Evolutionary conservation across 2,888 invertebrate species (phyloP).

Genomic region (Myopa tessellatipennis): DNA sequence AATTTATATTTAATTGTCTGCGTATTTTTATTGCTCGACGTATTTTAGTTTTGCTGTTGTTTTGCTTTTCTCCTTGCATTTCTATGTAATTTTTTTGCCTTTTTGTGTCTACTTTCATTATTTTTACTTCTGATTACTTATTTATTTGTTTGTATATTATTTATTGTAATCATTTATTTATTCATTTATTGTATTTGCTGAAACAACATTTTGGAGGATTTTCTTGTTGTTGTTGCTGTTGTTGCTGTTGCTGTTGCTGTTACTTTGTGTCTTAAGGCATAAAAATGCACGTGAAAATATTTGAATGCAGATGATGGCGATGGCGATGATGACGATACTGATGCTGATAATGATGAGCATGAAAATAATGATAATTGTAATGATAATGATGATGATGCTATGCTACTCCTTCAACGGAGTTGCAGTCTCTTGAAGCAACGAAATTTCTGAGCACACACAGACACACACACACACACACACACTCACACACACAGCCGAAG

Average conservation of each 20-base stretch:
- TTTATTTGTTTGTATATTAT: too few species aligned
- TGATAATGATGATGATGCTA: too few species aligned
- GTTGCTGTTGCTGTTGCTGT: slow-evolving; percentile 4
- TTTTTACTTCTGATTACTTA: too few species aligned
- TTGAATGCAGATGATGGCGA: not conserved
- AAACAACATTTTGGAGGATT: not conserved
- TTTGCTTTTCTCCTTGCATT: too few species aligned
- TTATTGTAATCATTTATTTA: too few species aligned
- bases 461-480: not conserved
- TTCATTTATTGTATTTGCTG: not conserved
- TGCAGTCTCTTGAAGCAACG: not conserved
- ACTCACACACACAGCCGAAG: not conserved
- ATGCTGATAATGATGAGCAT: not conserved
- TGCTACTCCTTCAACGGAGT: too few species aligned
- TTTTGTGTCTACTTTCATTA: too few species aligned
- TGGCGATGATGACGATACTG: not conserved
- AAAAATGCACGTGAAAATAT: slow-evolving; percentile 25
- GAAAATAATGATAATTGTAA: not conserved
- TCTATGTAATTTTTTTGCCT: too few species aligned
- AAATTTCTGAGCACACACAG: not conserved
- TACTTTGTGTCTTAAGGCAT: not conserved
- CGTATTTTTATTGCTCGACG: too few species aligned
- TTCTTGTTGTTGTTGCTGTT: not conserved
- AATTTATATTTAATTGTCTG: too few species aligned
- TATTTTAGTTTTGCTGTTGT: too few species aligned